Percentiles rank a stretch among this genome's conserved stretches.
Evolutionary conservation across 1,140 invertebrate genomes (phyloP).

Genomic region (Brachionus paranguensis): DNA sequence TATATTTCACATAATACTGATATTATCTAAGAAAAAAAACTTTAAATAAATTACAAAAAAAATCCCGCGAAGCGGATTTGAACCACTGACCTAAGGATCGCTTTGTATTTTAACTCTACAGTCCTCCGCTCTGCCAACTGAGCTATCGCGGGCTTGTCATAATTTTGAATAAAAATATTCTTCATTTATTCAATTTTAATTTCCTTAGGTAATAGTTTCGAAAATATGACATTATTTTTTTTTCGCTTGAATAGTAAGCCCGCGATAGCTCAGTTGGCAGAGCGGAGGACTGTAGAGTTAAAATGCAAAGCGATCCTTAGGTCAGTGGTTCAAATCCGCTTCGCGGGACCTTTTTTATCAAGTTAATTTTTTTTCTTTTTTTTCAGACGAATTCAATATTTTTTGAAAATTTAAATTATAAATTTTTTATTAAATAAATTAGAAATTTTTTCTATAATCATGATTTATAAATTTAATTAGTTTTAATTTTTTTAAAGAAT

Average conservation of each 20-base stretch:
- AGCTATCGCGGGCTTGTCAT: slow-evolving; percentile 2
- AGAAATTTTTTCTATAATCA: too few species aligned
- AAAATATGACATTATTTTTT: not conserved
- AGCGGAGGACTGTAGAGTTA: not conserved
- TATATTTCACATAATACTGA: too few species aligned
- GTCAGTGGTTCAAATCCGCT: not conserved
- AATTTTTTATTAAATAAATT: too few species aligned
- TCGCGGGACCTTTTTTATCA: not conserved
- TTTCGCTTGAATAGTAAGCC: not conserved
- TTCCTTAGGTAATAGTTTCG: not conserved
- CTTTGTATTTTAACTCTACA: slow-evolving; percentile 3
- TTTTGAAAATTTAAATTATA: too few species aligned
- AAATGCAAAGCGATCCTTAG: not conserved
- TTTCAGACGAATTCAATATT: too few species aligned
- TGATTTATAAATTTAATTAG: too few species aligned
- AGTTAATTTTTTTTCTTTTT: too few species aligned
- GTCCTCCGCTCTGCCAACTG: slow-evolving; percentile 28
- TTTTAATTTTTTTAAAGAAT: too few species aligned
- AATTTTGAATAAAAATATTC: not conserved
- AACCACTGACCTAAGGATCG: slow-evolving; percentile 32
- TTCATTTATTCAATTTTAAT: not conserved
- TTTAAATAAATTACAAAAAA: not conserved
- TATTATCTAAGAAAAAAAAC: too few species aligned
- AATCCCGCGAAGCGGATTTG: slow-evolving; percentile 24
- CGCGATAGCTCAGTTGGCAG: not conserved